phyloP scores from a whole-genome alignment of 2,797 vertebrate genomes.

The Cygnus olor region DNA sequence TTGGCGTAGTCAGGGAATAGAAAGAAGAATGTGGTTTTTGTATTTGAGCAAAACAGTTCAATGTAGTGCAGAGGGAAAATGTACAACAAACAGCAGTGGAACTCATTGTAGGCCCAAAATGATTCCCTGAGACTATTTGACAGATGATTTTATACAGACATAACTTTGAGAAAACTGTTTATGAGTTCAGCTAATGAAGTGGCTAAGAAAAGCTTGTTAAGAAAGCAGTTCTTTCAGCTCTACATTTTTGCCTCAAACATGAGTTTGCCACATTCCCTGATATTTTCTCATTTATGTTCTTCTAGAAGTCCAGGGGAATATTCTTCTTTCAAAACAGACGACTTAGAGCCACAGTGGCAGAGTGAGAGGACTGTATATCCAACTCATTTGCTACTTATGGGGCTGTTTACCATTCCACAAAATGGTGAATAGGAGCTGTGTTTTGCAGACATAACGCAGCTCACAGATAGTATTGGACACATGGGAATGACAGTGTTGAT shows the following conservation, averaged over 20 bases:
- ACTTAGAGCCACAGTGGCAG: neutral
- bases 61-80: neutral
- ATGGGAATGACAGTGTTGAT: neutral
- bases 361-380: neutral
- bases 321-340: neutral
- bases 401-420: neutral
- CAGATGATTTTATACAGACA: neutral
- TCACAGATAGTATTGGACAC: neutral
- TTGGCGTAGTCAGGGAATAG: neutral
- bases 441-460: neutral
- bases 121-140: neutral
- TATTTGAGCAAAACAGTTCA: neutral
- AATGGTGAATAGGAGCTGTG: neutral
- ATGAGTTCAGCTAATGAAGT: neutral
- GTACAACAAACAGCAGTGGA: neutral
- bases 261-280: neutral
- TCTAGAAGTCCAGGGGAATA: neutral
- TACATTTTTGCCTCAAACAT: neutral
- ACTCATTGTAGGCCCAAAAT: neutral
- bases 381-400: neutral
- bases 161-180: neutral
- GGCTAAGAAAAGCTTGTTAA: neutral
- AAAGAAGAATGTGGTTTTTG: neutral
- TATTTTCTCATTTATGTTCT: neutral
- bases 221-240: neutral